Evolutionary conservation across 2,888 invertebrate species (phyloP).

Genomic region (Lasiommata megera): DNA sequence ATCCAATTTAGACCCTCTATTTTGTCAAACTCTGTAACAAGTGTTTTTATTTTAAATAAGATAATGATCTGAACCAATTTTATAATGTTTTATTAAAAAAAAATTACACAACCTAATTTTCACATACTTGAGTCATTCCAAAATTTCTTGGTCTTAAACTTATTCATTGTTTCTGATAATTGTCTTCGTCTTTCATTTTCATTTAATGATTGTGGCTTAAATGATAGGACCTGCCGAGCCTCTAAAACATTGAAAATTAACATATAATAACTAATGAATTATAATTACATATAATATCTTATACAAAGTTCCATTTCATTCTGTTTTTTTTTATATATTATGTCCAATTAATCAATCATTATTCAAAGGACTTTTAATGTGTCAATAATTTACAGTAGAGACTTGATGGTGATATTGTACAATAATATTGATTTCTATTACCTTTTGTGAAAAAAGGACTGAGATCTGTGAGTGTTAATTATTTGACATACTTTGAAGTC

Average conservation of each 20-base stretch:
- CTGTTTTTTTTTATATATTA: no score
- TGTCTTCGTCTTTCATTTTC: constrained; percentile 49
- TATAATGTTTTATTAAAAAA: neutral
- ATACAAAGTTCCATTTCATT: no score
- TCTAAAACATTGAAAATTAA: constrained; percentile 2
- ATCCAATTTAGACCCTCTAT: constrained; percentile 76
- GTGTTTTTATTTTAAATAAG: constrained; percentile 16
- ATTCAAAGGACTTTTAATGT: no score
- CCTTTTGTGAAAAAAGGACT: constrained; percentile 49
- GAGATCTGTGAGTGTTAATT: constrained; percentile 27
- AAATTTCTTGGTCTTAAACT: constrained; percentile 56
- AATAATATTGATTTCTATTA: constrained; percentile 28
- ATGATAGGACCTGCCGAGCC: constrained; percentile 3
- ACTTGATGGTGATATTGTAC: no score
- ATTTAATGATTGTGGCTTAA: constrained; percentile 40
- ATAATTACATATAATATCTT: no score
- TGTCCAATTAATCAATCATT: no score
- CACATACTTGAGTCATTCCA: constrained; percentile 57
- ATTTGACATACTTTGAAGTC: constrained; percentile 25
- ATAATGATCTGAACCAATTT: constrained; percentile 16
- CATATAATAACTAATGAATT: no score
- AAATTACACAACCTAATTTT: neutral
- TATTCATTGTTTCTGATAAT: constrained; percentile 48
- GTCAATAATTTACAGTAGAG: no score
- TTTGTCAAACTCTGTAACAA: constrained; percentile 66